Base-by-base conservation (phyloP, 2,797 vertebrate genomes). In the Tamandua tetradactyla region DNA sequence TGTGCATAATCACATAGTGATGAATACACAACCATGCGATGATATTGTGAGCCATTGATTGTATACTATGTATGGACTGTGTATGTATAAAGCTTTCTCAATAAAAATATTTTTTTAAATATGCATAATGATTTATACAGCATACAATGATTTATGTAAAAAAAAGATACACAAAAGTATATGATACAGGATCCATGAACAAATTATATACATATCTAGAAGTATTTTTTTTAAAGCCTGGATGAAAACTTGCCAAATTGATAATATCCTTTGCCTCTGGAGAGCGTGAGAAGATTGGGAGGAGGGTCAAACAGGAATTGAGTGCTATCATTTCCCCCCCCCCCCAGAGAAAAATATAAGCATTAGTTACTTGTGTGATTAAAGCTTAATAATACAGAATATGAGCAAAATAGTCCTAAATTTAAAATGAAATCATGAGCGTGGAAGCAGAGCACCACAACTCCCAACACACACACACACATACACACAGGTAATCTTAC, bases 401-500 rank as follows among this genome's bases (percentile, higher is more conserved):
- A 71, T 75, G n/a, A 69, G 44, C 69, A 72, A 44, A 72, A 40
- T 27, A 44, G 30, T 8, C 42, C 71, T 30, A 6, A 32, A 27
- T 74, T 37, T 59, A 92, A 68, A 89, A 25, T 87, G 49, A 92
- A 10, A 5, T 80, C 42, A 10, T 69, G 72, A 86, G 15, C 22
- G 92, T 61, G n/a, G 52, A 95, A 86, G 87, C 68, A 87, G 0
- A 81, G 52, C 23, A 93, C 62, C 47, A 30, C 32, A 7, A 49
- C 55, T 37, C 32, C 49, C 49, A 25, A 61, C 55, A 22, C 62
- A 55, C 17, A 71, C 17, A 90, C 25, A 87, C 15, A 69, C 62
- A 71, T 23, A 71, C 23, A 64, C 57, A 80, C 0, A 89, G 2
- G 22, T 12, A 2, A 89, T 42, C 97, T 96, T 94, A 98, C 98